Evolutionary conservation across 2,797 vertebrate genomes (phyloP).

Genomic region (Danio kyathit): DNA sequence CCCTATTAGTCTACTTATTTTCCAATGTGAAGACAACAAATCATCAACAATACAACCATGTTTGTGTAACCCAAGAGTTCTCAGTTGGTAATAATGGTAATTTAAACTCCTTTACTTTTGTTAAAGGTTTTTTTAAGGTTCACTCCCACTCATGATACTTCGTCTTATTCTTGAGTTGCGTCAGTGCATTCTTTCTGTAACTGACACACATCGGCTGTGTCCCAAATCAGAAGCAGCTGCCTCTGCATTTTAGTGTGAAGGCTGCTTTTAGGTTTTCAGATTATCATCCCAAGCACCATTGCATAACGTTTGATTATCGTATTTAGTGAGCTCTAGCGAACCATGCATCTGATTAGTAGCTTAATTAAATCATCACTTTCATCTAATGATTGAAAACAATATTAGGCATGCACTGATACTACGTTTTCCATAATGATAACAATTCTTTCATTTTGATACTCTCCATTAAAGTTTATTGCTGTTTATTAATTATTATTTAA

Average conservation of each 20-base stretch:
- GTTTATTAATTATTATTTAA: too few species aligned
- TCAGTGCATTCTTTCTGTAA: conserved; percentile 47
- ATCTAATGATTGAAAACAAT: not conserved
- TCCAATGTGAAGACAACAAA: not conserved
- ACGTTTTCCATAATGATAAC: too few species aligned
- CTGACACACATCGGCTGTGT: conserved; percentile 14
- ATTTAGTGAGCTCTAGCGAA: not conserved
- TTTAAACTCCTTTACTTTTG: not conserved
- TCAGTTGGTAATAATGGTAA: not conserved
- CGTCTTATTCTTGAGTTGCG: conserved; percentile 23
- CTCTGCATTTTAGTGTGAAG: not conserved
- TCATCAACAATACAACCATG: too few species aligned
- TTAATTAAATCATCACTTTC: not conserved
- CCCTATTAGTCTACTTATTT: conserved; percentile 5
- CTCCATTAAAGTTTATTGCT: too few species aligned
- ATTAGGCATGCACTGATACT: not conserved
- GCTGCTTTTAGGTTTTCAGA: not conserved
- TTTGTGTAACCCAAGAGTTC: not conserved
- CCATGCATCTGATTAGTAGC: not conserved
- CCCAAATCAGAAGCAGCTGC: conserved; percentile 29
- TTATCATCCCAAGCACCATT: not conserved
- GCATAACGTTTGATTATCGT: not conserved
- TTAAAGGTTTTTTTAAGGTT: not conserved
- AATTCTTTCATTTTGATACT: too few species aligned
- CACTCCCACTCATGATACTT: not conserved